These are phyloP conservation scores for Rhagium mordax DNA, from an alignment of 2,888 invertebrate genomes.

Conservation along the genomic window DNA sequence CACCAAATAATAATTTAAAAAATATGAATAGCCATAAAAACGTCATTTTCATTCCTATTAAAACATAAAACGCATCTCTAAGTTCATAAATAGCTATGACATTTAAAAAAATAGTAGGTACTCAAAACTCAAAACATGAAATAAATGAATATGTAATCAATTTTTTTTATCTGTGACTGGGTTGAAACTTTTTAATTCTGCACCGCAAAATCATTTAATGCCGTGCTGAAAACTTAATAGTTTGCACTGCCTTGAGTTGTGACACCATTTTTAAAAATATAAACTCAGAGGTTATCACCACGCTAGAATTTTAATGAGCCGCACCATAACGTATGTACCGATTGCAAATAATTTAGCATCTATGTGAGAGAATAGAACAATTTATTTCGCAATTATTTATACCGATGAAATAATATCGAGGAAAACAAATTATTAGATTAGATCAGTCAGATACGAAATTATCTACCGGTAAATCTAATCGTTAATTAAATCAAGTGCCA, in stretches of 20 bases:
- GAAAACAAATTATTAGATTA: not conserved
- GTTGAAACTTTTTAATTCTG: not conserved
- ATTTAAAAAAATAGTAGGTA: not conserved
- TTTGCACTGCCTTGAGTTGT: not conserved
- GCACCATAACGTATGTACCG: not conserved
- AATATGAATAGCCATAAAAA: not conserved
- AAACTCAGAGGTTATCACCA: not conserved
- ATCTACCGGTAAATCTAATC: not conserved
- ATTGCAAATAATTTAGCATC: not conserved
- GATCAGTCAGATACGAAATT: not conserved
- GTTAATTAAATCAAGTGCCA: not conserved
- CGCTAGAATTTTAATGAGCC: not conserved
- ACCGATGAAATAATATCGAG: not conserved
- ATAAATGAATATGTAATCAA: not conserved
- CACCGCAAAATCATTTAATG: no score
- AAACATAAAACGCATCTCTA: not conserved
- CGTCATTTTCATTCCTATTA: not conserved
- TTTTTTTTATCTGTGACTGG: not conserved
- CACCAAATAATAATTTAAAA: no score
- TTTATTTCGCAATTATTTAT: no score
- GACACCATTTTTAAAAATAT: not conserved
- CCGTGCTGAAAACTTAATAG: not conserved
- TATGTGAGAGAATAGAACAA: not conserved
- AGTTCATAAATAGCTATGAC: not conserved
- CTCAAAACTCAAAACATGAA: no score